These are phyloP conservation scores for Tokudaia tokunoshimensis DNA, from an alignment of 2,797 vertebrate genomes.

Conservation along the genomic window DNA sequence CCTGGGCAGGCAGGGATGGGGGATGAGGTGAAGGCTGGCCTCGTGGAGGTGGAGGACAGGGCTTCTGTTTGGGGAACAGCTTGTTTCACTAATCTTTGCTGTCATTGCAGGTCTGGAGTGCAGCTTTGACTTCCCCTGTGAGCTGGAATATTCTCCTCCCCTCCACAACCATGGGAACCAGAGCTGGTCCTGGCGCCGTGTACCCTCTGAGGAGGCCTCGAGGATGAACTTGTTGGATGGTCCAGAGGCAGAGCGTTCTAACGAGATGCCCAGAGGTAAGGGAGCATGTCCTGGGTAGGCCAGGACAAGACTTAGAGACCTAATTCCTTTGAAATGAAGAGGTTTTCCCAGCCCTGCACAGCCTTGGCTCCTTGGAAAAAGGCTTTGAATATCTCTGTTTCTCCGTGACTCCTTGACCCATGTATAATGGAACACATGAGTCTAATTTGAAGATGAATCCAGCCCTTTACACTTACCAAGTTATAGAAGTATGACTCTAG, in stretches of 20 bases:
- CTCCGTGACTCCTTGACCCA: slow-evolving; percentile 69
- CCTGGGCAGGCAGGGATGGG: background rate
- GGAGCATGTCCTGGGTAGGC: background rate
- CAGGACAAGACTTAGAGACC: background rate
- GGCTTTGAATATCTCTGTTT: slow-evolving; percentile 81
- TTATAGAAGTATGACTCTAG: slow-evolving; percentile 63
- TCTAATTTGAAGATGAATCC: slow-evolving; percentile 73
- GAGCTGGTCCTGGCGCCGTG: slow-evolving; percentile 86
- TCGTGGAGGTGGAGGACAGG: background rate
- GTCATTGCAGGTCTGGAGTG: slow-evolving; percentile 89
- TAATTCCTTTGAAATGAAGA: slow-evolving; percentile 84
- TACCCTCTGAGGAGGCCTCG: slow-evolving; percentile 85
- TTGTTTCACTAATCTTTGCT: background rate
- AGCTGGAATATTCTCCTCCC: slow-evolving; percentile 88
- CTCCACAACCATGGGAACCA: slow-evolving; percentile 76
- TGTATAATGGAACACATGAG: slow-evolving; percentile 69
- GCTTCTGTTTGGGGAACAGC: background rate
- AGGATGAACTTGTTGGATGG: slow-evolving; percentile 82
- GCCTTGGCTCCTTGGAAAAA: slow-evolving; percentile 73
- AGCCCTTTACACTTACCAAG: slow-evolving; percentile 78
- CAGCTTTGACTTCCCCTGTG: slow-evolving; percentile 90
- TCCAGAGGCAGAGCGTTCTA: slow-evolving; percentile 85
- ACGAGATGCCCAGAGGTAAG: slow-evolving; percentile 88
- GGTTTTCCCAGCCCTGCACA: background rate
- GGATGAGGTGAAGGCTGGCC: background rate